Evolutionary conservation across 2,797 vertebrate species (phyloP), one percentile per base, ranked within the genome.

Genomic region (Salarias fasciatus): DNA sequence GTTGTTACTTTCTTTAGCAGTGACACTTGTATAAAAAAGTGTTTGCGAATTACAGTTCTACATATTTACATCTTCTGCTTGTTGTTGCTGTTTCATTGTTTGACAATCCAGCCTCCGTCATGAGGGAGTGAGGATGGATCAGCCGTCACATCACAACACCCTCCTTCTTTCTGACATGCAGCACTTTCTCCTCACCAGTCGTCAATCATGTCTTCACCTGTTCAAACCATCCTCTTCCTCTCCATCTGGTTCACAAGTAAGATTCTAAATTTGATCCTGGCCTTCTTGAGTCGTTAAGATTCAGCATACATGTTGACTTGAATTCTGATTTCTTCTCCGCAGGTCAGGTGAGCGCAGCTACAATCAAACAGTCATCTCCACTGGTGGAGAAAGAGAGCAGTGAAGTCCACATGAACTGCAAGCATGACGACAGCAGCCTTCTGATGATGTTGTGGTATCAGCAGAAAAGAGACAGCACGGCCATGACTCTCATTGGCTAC

Each of bases 381-480:
- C 62, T 59, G 56, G 71, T 75, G 41, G 83, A 63, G 18, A 12
- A 49, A 6, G 44, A 75, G 36, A 14, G 2, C 8, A 48, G 3
- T 3, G 0, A 29, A 8, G 70, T 71, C 28, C 28, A 69, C 3
- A 57, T 89, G 5, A 1, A 18, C 1, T 89, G 88, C 53, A 57
- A n/a, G 1, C 84, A 90, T 57, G 45, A 53, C 12, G 69, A 78
- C 31, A 0, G 0, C 1, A 11, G 0, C n/a, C 83, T 84, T 5
- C 3, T n/a, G 1, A 0, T 35, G 0, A 85, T 90, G 62, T 10
- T 83, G n/a, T 90, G 87, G 86, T 90, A 91, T 53, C 84, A 84
- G 35, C 75, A 77, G 10, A 52, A 0, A 12, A 2, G 0, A 14
- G 30, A 40, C 28, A 38, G 10, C 8, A 6, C 0, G 10, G 53